Evolutionary conservation across 37 sponge, comb jelly and placozoan species (phyloP).

Genomic region (Agelas oroides): DNA sequence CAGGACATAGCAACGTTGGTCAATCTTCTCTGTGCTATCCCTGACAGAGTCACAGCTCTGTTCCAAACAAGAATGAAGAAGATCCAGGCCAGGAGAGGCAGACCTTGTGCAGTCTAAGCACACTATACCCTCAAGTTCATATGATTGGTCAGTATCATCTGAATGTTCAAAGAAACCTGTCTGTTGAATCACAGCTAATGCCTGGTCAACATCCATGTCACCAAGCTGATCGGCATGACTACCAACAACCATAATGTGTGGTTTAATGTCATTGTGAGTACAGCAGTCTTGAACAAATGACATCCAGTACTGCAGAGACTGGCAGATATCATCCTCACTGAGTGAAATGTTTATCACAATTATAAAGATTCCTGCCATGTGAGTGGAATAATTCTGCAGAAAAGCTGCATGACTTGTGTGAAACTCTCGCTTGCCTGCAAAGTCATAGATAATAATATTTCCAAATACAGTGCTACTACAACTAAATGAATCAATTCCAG

Average conservation of each 20-base stretch:
- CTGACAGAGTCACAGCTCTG: too few species aligned
- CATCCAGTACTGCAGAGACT: conserved; percentile 23
- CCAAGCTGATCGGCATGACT: conserved; percentile 19
- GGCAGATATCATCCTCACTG: conserved; percentile 15
- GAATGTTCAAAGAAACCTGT: too few species aligned
- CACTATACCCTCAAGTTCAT: not conserved
- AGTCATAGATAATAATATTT: conserved; percentile 32
- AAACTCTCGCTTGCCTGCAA: conserved; percentile 44
- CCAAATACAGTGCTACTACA: conserved; percentile 19
- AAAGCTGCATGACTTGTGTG: conserved; percentile 23
- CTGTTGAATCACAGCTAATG: too few species aligned
- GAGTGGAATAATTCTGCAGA: not conserved
- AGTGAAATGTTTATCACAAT: conserved; percentile 29
- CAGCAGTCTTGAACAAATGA: conserved; percentile 1
- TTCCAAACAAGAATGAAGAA: too few species aligned
- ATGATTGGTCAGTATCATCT: not conserved
- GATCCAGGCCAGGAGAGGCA: too few species aligned
- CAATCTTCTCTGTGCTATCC: too few species aligned
- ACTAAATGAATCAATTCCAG: conserved; percentile 34
- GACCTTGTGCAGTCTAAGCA: too few species aligned
- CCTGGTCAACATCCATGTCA: not conserved
- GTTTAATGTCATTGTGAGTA: not conserved
- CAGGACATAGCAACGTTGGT: too few species aligned
- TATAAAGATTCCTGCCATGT: conserved; percentile 9
- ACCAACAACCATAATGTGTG: conserved; percentile 42